Evolutionary conservation across 2,113 vertebrate species (phyloP).

Genomic region (Scytalopus superciliaris): DNA sequence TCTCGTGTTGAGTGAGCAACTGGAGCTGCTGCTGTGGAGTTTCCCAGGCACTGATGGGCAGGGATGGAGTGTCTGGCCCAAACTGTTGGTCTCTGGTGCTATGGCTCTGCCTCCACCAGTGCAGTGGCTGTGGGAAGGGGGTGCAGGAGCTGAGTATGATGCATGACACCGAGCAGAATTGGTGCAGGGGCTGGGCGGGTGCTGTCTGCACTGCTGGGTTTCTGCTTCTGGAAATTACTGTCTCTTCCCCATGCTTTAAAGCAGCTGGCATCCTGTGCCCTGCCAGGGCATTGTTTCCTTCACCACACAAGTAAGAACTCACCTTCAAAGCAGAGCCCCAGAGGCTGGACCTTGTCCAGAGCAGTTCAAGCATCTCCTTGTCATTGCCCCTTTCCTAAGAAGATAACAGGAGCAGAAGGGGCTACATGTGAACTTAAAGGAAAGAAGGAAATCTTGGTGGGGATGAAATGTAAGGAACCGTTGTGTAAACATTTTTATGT

Average conservation of each 20-base stretch:
- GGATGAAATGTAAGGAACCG: not conserved
- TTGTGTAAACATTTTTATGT: not conserved
- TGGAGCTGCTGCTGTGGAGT: not conserved
- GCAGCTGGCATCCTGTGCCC: not conserved
- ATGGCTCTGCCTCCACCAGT: not conserved
- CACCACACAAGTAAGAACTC: not conserved
- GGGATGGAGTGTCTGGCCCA: accelerated
- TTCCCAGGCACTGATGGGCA: accelerated
- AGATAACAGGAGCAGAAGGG: not conserved
- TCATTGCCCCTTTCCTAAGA: not conserved
- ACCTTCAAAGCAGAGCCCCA: not conserved
- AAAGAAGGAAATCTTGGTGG: not conserved
- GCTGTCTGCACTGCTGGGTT: accelerated
- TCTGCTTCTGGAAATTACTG: not conserved
- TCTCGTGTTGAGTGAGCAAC: not conserved
- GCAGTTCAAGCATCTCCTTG: not conserved
- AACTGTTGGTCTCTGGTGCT: not conserved
- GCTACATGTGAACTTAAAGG: not conserved
- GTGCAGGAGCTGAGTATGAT: accelerated
- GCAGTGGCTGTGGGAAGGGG: not conserved
- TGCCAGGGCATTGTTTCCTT: not conserved
- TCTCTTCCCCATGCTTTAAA: not conserved
- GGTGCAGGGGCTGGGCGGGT: not conserved
- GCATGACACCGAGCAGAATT: accelerated
- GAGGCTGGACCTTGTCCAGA: not conserved